Evolutionary conservation across 2,888 invertebrate species (phyloP).

Genomic region (Theretra japonica): DNA sequence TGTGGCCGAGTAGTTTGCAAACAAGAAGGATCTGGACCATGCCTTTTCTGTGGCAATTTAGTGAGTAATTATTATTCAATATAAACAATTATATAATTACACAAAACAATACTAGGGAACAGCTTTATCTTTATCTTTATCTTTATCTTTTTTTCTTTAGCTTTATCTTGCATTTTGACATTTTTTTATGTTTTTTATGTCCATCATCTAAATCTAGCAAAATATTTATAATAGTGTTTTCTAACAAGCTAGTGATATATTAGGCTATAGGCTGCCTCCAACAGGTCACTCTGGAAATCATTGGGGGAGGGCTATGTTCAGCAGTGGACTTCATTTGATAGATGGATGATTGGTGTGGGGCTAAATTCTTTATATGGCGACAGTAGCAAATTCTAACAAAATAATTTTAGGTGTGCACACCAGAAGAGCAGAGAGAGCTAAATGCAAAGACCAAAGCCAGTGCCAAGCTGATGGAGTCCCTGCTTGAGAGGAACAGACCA

Average conservation of each 20-base stretch:
- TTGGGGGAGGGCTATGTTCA: too few relatives aligned
- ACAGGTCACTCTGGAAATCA: too few relatives aligned
- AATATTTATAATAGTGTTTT: too few relatives aligned
- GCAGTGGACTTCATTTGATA: too few relatives aligned
- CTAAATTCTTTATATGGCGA: too few relatives aligned
- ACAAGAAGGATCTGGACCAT: slow-evolving; percentile 98
- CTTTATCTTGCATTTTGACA: too few relatives aligned
- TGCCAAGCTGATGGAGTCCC: slow-evolving; percentile 86
- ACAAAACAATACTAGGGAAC: not conserved
- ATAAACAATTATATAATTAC: not conserved
- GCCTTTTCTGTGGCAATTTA: slow-evolving; percentile 94
- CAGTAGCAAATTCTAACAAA: not conserved
- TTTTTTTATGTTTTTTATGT: too few relatives aligned
- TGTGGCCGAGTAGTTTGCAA: slow-evolving; percentile 98
- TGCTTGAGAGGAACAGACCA: slow-evolving; percentile 86
- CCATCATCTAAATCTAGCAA: too few relatives aligned
- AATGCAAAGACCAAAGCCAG: slow-evolving; percentile 88
- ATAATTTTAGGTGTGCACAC: slow-evolving; percentile 86
- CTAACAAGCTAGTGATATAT: too few relatives aligned
- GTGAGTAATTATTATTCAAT: slow-evolving; percentile 76
- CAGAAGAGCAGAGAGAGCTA: slow-evolving; percentile 88
- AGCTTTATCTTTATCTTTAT: not conserved
- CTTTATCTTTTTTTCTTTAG: too few relatives aligned
- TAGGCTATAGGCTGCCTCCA: too few relatives aligned
- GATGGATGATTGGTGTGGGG: too few relatives aligned